A percentile compares a stretch with the other conserved stretches of the same genome.
phyloP scores from a whole-genome alignment of 2,888 invertebrate genomes.

The Harpalus rufipes region DNA sequence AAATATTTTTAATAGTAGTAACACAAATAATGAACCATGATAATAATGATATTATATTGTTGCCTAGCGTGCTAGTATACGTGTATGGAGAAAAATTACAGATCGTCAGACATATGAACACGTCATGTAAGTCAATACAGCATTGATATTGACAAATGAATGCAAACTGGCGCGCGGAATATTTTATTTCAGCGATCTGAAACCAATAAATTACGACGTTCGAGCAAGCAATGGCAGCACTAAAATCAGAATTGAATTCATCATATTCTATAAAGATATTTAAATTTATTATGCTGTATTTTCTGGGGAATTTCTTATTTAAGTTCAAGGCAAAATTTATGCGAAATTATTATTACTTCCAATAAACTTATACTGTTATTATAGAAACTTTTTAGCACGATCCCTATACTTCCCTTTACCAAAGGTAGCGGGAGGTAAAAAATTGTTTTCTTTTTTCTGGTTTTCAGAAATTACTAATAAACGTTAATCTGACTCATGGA shows the following conservation, averaged over 20 bases:
- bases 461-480: too few relatives aligned
- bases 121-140: slow-evolving; percentile 34
- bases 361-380: too few relatives aligned
- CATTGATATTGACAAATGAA: slow-evolving; percentile 45
- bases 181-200: slow-evolving; percentile 38
- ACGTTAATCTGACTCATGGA: too few relatives aligned
- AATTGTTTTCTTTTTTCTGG: too few relatives aligned
- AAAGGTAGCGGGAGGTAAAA: too few relatives aligned
- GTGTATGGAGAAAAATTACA: slow-evolving; percentile 29
- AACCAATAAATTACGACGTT: slow-evolving; percentile 42
- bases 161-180: slow-evolving; percentile 28
- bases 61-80: too few relatives aligned
- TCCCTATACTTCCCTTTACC: too few relatives aligned
- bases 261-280: slow-evolving; percentile 7
- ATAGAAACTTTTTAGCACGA: too few relatives aligned
- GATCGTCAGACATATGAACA: slow-evolving; percentile 30
- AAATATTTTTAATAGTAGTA: too few relatives aligned
- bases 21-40: not conserved
- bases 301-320: not conserved
- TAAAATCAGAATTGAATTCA: slow-evolving; percentile 41
- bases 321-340: not conserved
- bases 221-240: slow-evolving; percentile 20
- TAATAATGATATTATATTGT: slow-evolving; percentile 27
- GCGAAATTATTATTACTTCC: not conserved
- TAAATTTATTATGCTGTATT: slow-evolving; percentile 23